Percentiles rank a stretch among this genome's conserved stretches.
Conservation (phyloP, 2,797 vertebrate species). For the Petrocephalus schoutedeni region DNA sequence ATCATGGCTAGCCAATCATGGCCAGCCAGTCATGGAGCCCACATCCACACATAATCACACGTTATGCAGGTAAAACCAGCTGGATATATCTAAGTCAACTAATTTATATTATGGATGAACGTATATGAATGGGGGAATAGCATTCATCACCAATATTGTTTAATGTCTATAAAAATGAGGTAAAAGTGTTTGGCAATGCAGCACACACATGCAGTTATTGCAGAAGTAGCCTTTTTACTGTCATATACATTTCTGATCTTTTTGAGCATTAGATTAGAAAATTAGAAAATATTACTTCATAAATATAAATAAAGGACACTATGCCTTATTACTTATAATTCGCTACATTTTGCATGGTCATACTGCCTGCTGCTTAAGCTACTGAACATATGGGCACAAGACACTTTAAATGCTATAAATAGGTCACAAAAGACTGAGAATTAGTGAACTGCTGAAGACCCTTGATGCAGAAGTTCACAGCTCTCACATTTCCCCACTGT, state of each 20-base stretch:
- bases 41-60: neutral
- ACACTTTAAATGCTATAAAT: slow-evolving; percentile 4
- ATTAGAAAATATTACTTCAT: neutral
- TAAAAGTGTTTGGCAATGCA: neutral
- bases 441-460: neutral
- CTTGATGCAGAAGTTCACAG: neutral
- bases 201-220: neutral
- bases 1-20: neutral
- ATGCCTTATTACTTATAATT: neutral
- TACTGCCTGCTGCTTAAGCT: neutral
- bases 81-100: neutral
- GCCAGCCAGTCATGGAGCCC: neutral
- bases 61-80: neutral
- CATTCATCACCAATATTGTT: neutral
- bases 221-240: neutral
- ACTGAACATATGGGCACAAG: neutral
- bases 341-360: neutral
- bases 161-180: neutral
- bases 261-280: neutral
- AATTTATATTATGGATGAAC: neutral
- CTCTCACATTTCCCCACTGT: neutral
- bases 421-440: neutral
- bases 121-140: neutral
- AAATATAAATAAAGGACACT: neutral
- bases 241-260: neutral